These are phyloP conservation scores for Crypturellus tataupa DNA, from an alignment of 2,797 vertebrate species.

Conservation along the genomic window DNA sequence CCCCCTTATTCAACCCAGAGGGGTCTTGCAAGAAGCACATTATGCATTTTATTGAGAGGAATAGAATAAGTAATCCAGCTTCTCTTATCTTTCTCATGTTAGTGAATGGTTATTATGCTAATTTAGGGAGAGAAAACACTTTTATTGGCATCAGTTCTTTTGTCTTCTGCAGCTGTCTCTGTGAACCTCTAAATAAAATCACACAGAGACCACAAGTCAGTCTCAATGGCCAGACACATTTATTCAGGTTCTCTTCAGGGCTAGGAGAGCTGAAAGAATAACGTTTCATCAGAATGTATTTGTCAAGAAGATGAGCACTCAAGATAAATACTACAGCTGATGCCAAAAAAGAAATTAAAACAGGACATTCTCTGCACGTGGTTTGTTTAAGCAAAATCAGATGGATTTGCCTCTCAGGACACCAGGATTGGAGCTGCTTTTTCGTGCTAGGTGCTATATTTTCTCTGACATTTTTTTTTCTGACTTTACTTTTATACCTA, in stretches of 20 bases:
- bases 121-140: background rate
- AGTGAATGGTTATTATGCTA: background rate
- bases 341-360: background rate
- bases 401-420: background rate
- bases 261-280: background rate
- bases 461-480: background rate
- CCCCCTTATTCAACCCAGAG: background rate
- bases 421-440: background rate
- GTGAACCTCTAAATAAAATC: background rate
- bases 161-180: background rate
- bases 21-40: background rate
- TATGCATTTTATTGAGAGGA: background rate
- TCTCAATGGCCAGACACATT: background rate
- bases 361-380: background rate
- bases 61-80: background rate
- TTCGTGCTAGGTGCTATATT: background rate
- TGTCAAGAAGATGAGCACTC: slow-evolving; percentile 16
- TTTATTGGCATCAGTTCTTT: background rate
- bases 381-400: slow-evolving; percentile 11
- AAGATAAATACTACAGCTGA: background rate
- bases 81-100: background rate
- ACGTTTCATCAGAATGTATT: background rate
- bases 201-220: background rate
- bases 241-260: background rate
- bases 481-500: background rate